phyloP scores from a whole-genome alignment of 2,797 vertebrate species.

The Alca torda region DNA sequence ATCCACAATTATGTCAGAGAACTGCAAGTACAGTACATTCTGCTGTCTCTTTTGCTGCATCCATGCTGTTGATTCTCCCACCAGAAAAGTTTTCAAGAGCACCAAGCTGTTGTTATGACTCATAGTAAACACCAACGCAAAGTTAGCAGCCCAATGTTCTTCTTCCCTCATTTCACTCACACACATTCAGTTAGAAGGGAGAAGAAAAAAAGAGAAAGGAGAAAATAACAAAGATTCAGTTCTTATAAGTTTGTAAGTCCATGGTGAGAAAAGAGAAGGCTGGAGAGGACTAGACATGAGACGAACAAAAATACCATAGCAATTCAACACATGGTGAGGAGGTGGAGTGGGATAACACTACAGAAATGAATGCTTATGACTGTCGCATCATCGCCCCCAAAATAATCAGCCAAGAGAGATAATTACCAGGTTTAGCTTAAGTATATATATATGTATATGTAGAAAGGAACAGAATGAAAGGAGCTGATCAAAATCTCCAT shows the following conservation, averaged over 20 bases:
- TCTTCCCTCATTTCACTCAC: constrained; percentile 62
- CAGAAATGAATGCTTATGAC: constrained; percentile 77
- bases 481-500: constrained; percentile 17
- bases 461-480: constrained; percentile 52
- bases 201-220: not conserved
- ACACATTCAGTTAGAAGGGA: constrained; percentile 55
- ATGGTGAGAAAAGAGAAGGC: constrained; percentile 67
- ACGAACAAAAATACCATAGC: constrained; percentile 74
- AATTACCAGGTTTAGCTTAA: constrained; percentile 71
- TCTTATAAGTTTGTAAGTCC: constrained; percentile 57
- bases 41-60: constrained; percentile 56
- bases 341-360: constrained; percentile 78
- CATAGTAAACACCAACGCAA: constrained; percentile 72
- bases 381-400: constrained; percentile 70
- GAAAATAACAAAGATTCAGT: constrained; percentile 56
- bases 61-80: constrained; percentile 66
- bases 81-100: constrained; percentile 59
- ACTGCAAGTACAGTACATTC: constrained; percentile 66
- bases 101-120: constrained; percentile 73
- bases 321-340: constrained; percentile 78
- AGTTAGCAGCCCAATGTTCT: constrained; percentile 58
- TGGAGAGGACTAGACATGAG: constrained; percentile 75
- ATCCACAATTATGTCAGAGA: constrained; percentile 37
- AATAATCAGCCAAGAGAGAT: constrained; percentile 73
- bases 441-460: not conserved